Evolutionary conservation across 1,140 invertebrate genomes (phyloP).

Genomic region (Drosophila orosa): DNA sequence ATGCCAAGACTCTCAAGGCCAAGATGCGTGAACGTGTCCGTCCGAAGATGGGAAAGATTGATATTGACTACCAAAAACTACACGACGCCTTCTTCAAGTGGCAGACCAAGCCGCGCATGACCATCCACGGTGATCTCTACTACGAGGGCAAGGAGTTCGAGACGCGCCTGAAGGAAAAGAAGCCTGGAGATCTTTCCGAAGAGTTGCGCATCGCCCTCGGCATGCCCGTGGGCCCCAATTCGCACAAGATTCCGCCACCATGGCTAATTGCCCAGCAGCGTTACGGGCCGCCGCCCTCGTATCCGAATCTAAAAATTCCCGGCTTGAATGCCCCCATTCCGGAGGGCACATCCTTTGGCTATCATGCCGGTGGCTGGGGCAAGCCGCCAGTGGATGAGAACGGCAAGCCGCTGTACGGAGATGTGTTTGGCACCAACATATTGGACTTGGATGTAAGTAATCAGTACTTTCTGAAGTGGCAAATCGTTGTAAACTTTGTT

Average conservation of each 20-base stretch:
- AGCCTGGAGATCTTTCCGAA: constrained; percentile 98
- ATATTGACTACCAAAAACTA: constrained; percentile 99
- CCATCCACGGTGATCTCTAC: constrained; percentile 99
- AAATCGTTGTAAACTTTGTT: neutral
- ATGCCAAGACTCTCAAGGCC: constrained; percentile 97
- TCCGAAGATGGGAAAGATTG: constrained; percentile 99
- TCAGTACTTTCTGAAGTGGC: fast-evolving
- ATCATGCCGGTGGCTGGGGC: constrained; percentile 99
- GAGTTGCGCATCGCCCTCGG: constrained; percentile 98
- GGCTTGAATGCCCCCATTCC: constrained; percentile 97
- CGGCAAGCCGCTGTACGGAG: constrained; percentile 98
- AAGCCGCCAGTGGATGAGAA: constrained; percentile 99
- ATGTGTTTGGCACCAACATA: constrained; percentile 95
- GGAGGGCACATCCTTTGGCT: constrained; percentile 98
- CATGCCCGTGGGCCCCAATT: constrained; percentile 98
- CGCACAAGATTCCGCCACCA: constrained; percentile 96
- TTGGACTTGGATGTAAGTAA: constrained; percentile 87
- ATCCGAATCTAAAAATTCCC: constrained; percentile 99
- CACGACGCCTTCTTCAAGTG: constrained; percentile 99
- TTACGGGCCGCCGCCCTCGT: constrained; percentile 99
- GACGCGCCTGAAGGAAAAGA: constrained; percentile 98
- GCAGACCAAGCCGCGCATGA: constrained; percentile 99
- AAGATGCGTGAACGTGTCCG: constrained; percentile 99
- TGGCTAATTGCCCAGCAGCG: constrained; percentile 99
- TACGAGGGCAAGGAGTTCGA: constrained; percentile 99